Base-by-base conservation (phyloP, 2,113 vertebrate genomes). In the Struthio camelus region DNA sequence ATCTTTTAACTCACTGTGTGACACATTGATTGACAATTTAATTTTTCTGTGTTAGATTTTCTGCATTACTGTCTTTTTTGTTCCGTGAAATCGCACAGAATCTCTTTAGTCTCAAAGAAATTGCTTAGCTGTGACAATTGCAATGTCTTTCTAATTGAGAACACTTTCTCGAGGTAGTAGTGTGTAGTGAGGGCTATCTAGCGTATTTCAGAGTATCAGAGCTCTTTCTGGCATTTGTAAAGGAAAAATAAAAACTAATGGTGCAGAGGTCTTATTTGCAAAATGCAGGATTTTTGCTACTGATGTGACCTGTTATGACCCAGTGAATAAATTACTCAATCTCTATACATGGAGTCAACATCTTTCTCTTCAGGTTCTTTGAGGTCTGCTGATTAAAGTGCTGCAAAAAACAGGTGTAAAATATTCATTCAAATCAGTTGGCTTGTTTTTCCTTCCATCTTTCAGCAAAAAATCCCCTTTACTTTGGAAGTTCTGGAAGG, bases 71-170 rank as follows among this genome's bases (percentile, higher is more conserved):
- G 6, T 80, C 40, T 95, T 97, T 97, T 91, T 94, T 89, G 56
- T 95, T 95, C 65, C 81, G 44, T 96, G 89, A 97, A 97, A 97
- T 97, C 85, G 96, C 65, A 96, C 92, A 78, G 96, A 97, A 89
- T 96, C 94, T 65, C 86, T 94, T 92, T 89, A 87, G 84, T 92
- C 83, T 97, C 85, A 89, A 83, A 91, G 94, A 94, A 94, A 76
- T 87, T 96, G 82, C 89, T 96, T 97, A 95, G 79, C 96, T 97
- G n/a, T 97, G 96, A 97, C 93, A 97, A 54, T 94, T 97, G 61
- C 85, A 96, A 94, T 96, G 58, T 94, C 85, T 96, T 93, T 97
- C 94, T 96, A 90, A 97, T 95, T 97, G 85, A 65, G 89, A 87
- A 14, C 44, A 67, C 53, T 96, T 97, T 95, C 66, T 96, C n/a